Evolutionary conservation across 2,888 invertebrate genomes (phyloP).

Genomic region (Caenorhabditis doughertyi): DNA sequence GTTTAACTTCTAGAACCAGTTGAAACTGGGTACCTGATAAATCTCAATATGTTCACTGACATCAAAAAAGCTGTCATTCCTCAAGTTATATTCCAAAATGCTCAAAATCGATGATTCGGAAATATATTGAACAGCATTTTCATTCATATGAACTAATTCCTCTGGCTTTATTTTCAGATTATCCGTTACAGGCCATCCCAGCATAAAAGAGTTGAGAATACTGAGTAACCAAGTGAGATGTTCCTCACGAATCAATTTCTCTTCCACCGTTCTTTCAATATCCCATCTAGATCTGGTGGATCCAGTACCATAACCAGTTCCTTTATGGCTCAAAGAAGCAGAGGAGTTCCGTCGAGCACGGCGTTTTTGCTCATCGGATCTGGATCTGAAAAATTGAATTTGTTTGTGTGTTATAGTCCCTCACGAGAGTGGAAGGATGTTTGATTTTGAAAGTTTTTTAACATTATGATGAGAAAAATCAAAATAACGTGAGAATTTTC

Average conservation of each 20-base stretch:
- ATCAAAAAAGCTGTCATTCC: constrained; percentile 82
- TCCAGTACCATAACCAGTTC: constrained; percentile 82
- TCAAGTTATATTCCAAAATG: constrained; percentile 80
- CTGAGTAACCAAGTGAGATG: constrained; percentile 82
- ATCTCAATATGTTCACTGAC: constrained; percentile 82
- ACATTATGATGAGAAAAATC: not conserved
- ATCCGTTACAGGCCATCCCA: constrained; percentile 62
- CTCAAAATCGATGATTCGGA: constrained; percentile 72
- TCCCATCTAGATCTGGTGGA: constrained; percentile 82
- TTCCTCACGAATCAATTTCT: constrained; percentile 79
- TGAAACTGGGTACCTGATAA: too few species aligned
- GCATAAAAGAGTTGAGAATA: constrained; percentile 77
- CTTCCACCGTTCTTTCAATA: constrained; percentile 80
- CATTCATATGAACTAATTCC: constrained; percentile 64
- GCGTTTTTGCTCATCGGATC: constrained; percentile 66
- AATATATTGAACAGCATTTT: constrained; percentile 59
- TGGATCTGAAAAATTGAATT: constrained; percentile 34
- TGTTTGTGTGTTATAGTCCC: not conserved
- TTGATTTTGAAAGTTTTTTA: not conserved
- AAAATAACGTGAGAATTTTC: not conserved
- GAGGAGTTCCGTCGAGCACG: constrained; percentile 67
- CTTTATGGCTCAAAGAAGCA: constrained; percentile 64
- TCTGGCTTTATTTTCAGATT: constrained; percentile 37
- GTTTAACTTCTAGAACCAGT: too few species aligned
- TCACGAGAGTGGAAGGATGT: not conserved